phyloP scores from a whole-genome alignment of 2,888 invertebrate genomes.

The Lasius platythorax region DNA sequence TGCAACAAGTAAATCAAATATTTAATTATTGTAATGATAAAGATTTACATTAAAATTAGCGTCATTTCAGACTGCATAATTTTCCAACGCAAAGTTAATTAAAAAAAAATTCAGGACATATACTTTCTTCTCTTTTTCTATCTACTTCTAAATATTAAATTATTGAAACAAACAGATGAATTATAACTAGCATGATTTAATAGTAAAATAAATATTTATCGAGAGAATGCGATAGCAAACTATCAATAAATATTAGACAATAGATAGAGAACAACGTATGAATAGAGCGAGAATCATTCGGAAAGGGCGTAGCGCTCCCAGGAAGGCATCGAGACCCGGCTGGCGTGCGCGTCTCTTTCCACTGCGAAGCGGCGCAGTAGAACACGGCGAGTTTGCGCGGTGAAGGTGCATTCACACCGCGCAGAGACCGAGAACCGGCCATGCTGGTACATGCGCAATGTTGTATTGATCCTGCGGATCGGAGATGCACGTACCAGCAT shows the following conservation, averaged over 20 bases:
- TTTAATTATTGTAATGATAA: neutral
- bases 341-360: conserved; percentile 59
- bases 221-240: neutral
- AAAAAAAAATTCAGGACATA: neutral
- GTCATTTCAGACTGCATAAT: neutral
- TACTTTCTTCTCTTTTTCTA: neutral
- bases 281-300: conserved; percentile 4
- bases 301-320: conserved; percentile 45
- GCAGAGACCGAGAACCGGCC: conserved; percentile 57
- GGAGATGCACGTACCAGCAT: conserved; percentile 75
- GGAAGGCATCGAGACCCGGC: conserved; percentile 45
- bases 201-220: neutral
- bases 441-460: conserved; percentile 78
- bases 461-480: conserved; percentile 77
- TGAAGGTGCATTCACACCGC: conserved; percentile 51
- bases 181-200: neutral
- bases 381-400: conserved; percentile 70
- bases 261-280: neutral
- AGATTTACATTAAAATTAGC: neutral
- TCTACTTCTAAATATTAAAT: neutral
- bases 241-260: neutral
- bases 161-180: neutral
- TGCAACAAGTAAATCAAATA: neutral
- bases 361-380: conserved; percentile 41
- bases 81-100: neutral